Percentiles rank a stretch among this genome's conserved stretches.
phyloP scores from a whole-genome alignment of 1,140 invertebrate genomes.

The Coptotermes formosanus region DNA sequence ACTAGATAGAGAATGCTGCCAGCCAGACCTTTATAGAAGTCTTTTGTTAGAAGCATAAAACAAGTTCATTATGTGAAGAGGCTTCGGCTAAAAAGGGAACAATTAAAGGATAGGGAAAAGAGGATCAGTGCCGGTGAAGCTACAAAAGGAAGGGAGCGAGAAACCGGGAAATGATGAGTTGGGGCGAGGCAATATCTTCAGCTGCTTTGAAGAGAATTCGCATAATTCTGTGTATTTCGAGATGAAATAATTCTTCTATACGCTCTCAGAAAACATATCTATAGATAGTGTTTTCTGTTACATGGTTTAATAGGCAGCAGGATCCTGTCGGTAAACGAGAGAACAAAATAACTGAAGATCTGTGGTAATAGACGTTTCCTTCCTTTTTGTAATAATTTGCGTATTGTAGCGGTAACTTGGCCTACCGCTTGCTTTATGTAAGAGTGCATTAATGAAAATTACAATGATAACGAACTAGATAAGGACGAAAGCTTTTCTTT shows the following conservation, averaged over 20 bases:
- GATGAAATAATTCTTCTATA: background rate
- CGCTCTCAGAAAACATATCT: background rate
- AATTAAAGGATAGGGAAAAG: constrained; percentile 12
- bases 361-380: background rate
- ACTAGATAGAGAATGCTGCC: background rate
- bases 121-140: constrained; percentile 1
- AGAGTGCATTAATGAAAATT: too few relatives aligned
- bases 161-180: background rate
- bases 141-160: background rate
- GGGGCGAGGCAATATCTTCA: background rate
- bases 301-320: background rate
- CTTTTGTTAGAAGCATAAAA: constrained; percentile 19
- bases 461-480: too few relatives aligned
- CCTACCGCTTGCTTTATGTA: background rate
- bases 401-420: background rate
- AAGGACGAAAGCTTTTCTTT: too few relatives aligned
- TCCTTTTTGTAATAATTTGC: background rate
- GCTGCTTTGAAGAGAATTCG: constrained; percentile 4
- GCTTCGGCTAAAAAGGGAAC: constrained; percentile 10
- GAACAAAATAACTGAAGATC: background rate
- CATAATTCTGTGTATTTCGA: background rate
- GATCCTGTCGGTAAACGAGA: background rate
- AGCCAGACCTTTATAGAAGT: background rate
- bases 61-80: constrained; percentile 16
- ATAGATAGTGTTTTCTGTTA: background rate